phyloP scores from a whole-genome alignment of 2,113 vertebrate genomes.

The Hipposideros armiger region DNA sequence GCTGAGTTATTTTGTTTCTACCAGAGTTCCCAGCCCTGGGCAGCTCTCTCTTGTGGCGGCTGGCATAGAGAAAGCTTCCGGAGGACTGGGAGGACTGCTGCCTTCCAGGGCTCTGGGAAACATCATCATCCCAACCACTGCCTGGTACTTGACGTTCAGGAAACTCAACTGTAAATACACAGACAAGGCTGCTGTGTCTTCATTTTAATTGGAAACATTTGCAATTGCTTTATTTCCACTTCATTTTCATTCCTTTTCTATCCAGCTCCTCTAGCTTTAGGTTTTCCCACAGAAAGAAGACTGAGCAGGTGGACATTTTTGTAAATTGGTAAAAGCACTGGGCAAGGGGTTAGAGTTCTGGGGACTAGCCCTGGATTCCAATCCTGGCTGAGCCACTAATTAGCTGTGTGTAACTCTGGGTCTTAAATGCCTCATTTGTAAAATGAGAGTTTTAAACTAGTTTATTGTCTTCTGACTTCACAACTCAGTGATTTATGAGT shows the following conservation, averaged over 20 bases:
- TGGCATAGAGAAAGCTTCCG: constrained; percentile 62
- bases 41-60: constrained; percentile 55
- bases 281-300: not conserved
- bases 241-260: constrained; percentile 60
- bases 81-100: not conserved
- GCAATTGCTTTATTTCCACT: constrained; percentile 32
- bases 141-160: constrained; percentile 76
- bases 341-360: not conserved
- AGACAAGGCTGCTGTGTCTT: constrained; percentile 59
- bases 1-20: constrained; percentile 52
- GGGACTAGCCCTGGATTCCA: not conserved
- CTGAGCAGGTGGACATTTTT: not conserved
- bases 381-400: not conserved
- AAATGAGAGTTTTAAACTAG: constrained; percentile 32
- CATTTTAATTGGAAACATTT: constrained; percentile 79
- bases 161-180: constrained; percentile 76
- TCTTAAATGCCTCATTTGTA: constrained; percentile 29
- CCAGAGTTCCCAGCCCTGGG: constrained; percentile 26
- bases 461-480: constrained; percentile 31
- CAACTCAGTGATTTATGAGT: not conserved
- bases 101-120: constrained; percentile 66
- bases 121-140: constrained; percentile 40
- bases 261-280: constrained; percentile 8
- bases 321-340: constrained; percentile 5
- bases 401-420: not conserved